Evolutionary conservation across 2,888 invertebrate genomes (phyloP).

Genomic region (Metalampra italica): DNA sequence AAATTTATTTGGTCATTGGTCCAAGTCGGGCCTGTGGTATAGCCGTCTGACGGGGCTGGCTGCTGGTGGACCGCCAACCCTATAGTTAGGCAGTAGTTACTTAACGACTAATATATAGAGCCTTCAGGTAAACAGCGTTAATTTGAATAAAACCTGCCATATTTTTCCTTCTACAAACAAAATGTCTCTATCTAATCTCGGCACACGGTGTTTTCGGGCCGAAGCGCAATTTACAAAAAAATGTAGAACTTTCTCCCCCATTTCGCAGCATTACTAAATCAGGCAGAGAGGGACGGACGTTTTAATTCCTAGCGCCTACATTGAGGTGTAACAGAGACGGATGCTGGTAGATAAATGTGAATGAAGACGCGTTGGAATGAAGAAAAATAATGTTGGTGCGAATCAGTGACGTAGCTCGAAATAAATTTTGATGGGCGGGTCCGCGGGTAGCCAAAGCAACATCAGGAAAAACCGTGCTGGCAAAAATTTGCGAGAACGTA

Average conservation of each 20-base stretch:
- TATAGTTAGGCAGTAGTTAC: no score
- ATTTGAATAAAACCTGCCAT: conserved; percentile 3
- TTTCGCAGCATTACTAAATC: conserved; percentile 31
- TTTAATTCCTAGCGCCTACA: conserved; percentile 8
- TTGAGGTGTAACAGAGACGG: conserved; percentile 19
- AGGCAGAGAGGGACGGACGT: conserved; percentile 17
- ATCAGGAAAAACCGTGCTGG: no score
- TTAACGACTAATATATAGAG: no score
- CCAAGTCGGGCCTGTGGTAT: no score
- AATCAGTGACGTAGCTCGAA: neutral
- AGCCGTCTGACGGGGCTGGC: no score
- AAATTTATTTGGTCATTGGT: no score
- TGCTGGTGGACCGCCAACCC: no score
- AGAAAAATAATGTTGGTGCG: conserved; percentile 39
- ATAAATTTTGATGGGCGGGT: neutral
- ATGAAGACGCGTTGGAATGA: conserved; percentile 40
- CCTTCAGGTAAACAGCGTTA: neutral
- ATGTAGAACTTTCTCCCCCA: conserved; percentile 35
- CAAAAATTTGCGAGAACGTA: no score
- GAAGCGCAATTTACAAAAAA: conserved; percentile 44
- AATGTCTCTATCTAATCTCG: conserved; percentile 35
- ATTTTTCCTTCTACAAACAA: conserved; percentile 16
- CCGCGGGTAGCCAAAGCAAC: no score
- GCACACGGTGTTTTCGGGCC: conserved; percentile 22
- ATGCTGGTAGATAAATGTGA: conserved; percentile 33